phyloP scores from a whole-genome alignment of 1,140 invertebrate genomes.

The Luehdorfia chinensis region DNA sequence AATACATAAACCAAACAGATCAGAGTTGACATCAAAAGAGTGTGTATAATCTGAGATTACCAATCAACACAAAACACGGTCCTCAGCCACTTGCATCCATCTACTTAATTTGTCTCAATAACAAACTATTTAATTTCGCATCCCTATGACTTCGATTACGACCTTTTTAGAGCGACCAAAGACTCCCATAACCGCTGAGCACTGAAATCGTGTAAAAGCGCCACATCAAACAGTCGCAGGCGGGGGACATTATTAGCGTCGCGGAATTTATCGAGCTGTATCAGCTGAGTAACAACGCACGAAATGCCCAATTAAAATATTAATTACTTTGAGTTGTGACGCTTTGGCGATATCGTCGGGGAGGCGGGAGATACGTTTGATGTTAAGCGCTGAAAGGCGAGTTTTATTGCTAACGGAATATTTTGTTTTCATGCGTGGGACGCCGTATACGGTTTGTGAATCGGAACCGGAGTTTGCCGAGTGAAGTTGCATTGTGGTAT shows the following conservation, averaged over 20 bases:
- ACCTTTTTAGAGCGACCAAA: neutral
- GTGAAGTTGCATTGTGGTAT: too few species aligned
- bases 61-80: too few species aligned
- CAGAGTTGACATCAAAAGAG: too few species aligned
- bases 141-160: neutral
- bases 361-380: slow-evolving; percentile 3
- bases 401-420: slow-evolving; percentile 17
- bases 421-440: too few species aligned
- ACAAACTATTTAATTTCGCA: too few species aligned
- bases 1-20: too few species aligned
- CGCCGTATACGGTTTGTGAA: too few species aligned
- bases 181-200: slow-evolving; percentile 8
- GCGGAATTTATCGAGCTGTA: slow-evolving; percentile 58
- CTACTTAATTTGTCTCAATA: too few species aligned
- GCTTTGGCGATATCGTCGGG: slow-evolving; percentile 22
- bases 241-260: slow-evolving; percentile 44
- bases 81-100: too few species aligned
- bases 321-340: slow-evolving; percentile 60
- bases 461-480: too few species aligned
- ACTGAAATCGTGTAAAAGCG: slow-evolving; percentile 30
- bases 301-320: slow-evolving; percentile 68
- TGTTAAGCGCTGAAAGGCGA: slow-evolving; percentile 1
- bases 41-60: too few species aligned
- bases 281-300: slow-evolving; percentile 52
- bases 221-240: slow-evolving; percentile 32